Evolutionary conservation across 2,797 vertebrate species (phyloP), one percentile per base, ranked within the genome.

Genomic region (Microctenopoma steveboyesi): DNA sequence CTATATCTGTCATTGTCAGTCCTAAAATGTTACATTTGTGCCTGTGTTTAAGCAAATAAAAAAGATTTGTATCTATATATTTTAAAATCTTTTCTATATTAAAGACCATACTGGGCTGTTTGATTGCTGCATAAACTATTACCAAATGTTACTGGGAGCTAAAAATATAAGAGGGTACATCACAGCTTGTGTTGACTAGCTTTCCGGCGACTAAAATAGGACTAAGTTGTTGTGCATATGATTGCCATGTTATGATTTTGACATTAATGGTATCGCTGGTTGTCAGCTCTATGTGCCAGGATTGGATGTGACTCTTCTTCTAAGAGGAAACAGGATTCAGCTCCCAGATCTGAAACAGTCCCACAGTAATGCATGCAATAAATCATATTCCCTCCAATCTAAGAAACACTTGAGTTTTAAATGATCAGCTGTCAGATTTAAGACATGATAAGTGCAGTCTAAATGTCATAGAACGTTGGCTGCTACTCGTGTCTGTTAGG

Each of bases 181-280:
- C 27, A 2, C 53, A 59, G 50, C 40, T 57, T 50, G 28, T 67
- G 73, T 64, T 66, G 63, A 72, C 48, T 40, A 50, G 59, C 53
- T 79, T 82, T 70, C 52, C 13, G 39, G 49, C 48, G 54, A 76
- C 80, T 65, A 54, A 81, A 82, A 72, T 75, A 77, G 45, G 46
- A 67, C 63, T 22, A 48, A 18, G 28, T 63, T 66, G 65, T 75
- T 42, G 58, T 14, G 54, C 72, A 69, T 79, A 69, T 59, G 35
- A 66, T 39, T 37, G 54, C 11, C 49, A 48, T 30, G 33, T 59
- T 69, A 43, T 37, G 18, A 28, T 53, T 35, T 64, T 62, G 53
- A 67, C 37, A 64, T 77, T 65, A 76, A 75, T 78, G 84, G 85
- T 84, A 89, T 83, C 78, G 52, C 72, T 69, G 61, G 65, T 62